Evolutionary conservation across 2,888 invertebrate genomes (phyloP).

Genomic region (Calameuta pallipes): DNA sequence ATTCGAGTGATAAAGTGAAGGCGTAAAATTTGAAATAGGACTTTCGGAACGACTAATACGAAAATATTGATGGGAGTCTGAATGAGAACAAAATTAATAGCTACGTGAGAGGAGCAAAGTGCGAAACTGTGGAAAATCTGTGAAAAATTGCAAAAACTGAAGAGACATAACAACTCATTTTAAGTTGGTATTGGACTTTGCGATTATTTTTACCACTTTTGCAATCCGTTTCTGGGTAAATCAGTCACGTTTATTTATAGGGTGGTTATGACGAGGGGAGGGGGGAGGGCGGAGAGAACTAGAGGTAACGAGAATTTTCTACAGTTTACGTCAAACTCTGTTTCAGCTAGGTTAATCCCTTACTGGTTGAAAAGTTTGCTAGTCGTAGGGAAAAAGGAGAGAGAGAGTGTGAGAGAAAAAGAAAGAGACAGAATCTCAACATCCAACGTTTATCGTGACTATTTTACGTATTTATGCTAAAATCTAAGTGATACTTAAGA

Average conservation of each 20-base stretch:
- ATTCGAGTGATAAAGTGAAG: conserved; percentile 1
- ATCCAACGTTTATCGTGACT: background rate
- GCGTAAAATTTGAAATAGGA: background rate
- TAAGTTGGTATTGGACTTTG: background rate
- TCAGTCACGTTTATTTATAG: background rate
- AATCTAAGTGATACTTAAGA: background rate
- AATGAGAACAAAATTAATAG: background rate
- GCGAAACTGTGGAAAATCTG: background rate
- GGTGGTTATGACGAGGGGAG: background rate
- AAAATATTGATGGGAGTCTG: background rate
- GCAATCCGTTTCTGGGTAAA: background rate
- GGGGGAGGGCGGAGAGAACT: too few species aligned
- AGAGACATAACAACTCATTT: background rate
- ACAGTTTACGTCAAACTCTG: background rate
- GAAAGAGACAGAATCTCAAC: background rate
- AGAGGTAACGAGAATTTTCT: background rate
- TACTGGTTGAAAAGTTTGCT: background rate
- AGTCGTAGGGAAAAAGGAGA: background rate
- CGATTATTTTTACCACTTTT: background rate
- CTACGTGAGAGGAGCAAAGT: background rate
- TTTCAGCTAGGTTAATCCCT: background rate
- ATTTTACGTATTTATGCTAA: background rate
- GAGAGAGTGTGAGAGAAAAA: background rate
- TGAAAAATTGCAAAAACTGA: background rate
- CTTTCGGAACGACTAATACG: background rate